These are phyloP conservation scores for Macrosteles quadrilineatus DNA, from an alignment of 1,140 invertebrate genomes.

Conservation along the genomic window DNA sequence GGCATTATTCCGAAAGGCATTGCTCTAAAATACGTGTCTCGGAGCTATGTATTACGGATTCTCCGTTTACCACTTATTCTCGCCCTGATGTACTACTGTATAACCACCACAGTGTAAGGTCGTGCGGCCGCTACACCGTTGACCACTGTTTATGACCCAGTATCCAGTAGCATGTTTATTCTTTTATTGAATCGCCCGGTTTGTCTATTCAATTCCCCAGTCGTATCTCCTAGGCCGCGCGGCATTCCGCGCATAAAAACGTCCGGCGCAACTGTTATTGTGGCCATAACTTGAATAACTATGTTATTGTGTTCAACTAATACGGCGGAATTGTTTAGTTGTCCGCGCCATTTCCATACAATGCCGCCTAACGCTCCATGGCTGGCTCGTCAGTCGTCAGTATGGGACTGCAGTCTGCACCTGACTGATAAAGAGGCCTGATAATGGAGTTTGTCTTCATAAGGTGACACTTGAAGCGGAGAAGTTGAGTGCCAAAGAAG, in stretches of 20 bases:
- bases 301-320: conserved; percentile 24
- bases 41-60: no score
- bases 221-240: conserved; percentile 7
- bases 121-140: background rate
- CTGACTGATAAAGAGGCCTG: no score
- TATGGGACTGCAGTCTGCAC: no score
- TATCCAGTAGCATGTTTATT: conserved; percentile 23
- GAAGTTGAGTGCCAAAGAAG: no score
- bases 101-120: background rate
- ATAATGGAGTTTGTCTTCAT: no score
- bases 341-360: conserved; percentile 18
- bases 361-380: background rate
- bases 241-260: conserved; percentile 20
- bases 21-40: no score
- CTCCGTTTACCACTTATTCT: no score
- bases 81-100: no score
- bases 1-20: no score
- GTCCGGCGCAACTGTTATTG: conserved; percentile 20
- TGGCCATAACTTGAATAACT: conserved; percentile 25
- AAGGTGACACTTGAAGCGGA: no score
- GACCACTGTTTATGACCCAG: conserved; percentile 5
- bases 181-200: conserved; percentile 13
- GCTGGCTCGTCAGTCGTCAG: no score
- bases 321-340: conserved; percentile 24
- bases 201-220: conserved; percentile 11